A percentile compares a stretch with the other conserved stretches of the same genome.
These are phyloP conservation scores for Pachydiplax longipennis DNA, from an alignment of 2,888 invertebrate species.

Conservation along the genomic window DNA sequence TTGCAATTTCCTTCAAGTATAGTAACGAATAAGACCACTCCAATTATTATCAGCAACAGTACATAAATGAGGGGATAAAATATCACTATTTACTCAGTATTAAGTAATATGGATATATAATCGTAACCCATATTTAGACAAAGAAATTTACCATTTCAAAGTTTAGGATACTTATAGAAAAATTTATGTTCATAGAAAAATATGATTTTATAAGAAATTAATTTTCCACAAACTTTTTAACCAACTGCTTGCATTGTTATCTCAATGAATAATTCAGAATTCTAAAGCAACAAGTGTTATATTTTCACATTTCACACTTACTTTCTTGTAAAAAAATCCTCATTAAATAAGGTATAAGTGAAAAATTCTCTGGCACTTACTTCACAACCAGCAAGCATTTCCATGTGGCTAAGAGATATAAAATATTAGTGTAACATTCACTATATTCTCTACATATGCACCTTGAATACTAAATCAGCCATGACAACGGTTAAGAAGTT, in stretches of 20 bases:
- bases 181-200: no score
- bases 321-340: not conserved
- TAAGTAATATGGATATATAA: no score
- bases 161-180: no score
- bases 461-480: constrained; percentile 36
- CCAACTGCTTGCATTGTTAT: not conserved
- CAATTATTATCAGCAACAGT: no score
- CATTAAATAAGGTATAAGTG: not conserved
- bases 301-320: not conserved
- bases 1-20: no score
- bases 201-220: no score
- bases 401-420: constrained; percentile 45
- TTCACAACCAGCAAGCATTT: constrained; percentile 41
- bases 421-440: constrained; percentile 42
- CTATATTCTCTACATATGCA: constrained; percentile 40
- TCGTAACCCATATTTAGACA: no score
- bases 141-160: no score
- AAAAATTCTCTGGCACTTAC: constrained; percentile 39
- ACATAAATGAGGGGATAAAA: no score
- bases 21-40: no score
- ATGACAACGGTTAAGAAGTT: constrained; percentile 37
- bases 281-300: not conserved
- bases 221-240: not conserved
- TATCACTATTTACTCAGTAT: no score
- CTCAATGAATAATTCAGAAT: not conserved